phyloP scores from a whole-genome alignment of 23 tunicate species.

The Halocynthia aurantium region DNA sequence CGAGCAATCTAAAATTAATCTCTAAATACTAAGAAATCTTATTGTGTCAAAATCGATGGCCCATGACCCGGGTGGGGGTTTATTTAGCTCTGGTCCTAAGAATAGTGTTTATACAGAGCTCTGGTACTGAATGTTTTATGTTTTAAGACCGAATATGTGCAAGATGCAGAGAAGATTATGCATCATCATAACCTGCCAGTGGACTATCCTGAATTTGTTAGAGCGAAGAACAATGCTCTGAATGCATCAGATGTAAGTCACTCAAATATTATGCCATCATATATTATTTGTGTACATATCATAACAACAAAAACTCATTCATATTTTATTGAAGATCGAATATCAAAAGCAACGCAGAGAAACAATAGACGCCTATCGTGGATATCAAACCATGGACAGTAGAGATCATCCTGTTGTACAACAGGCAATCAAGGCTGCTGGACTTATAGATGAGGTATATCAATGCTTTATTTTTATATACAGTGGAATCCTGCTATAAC shows the following conservation, averaged over 20 bases:
- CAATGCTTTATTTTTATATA: too few species aligned
- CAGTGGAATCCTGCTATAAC: too few species aligned
- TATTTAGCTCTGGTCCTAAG: too few species aligned
- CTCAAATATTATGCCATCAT: neutral
- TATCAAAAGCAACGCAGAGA: conserved; percentile 63
- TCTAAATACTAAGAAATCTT: too few species aligned
- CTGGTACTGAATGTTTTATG: neutral
- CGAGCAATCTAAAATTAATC: too few species aligned
- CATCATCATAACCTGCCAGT: conserved; percentile 72
- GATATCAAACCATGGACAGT: conserved; percentile 83
- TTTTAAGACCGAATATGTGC: conserved; percentile 30
- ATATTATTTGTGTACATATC: too few species aligned
- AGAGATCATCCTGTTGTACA: conserved; percentile 71
- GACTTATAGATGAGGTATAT: conserved; percentile 42
- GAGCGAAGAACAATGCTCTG: conserved; percentile 63
- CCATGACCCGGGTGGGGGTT: too few species aligned
- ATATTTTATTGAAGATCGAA: conserved; percentile 24
- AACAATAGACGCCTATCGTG: conserved; percentile 60
- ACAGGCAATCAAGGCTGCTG: conserved; percentile 69
- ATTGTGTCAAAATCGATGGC: too few species aligned
- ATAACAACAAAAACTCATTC: neutral
- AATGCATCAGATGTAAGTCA: conserved; percentile 87
- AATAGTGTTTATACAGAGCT: neutral
- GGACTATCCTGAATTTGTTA: conserved; percentile 88
- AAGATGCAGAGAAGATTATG: conserved; percentile 85